A percentile compares a stretch with the other conserved stretches of the same genome.
phyloP scores from a whole-genome alignment of 2,797 vertebrate species.

The Erpetoichthys calabaricus region DNA sequence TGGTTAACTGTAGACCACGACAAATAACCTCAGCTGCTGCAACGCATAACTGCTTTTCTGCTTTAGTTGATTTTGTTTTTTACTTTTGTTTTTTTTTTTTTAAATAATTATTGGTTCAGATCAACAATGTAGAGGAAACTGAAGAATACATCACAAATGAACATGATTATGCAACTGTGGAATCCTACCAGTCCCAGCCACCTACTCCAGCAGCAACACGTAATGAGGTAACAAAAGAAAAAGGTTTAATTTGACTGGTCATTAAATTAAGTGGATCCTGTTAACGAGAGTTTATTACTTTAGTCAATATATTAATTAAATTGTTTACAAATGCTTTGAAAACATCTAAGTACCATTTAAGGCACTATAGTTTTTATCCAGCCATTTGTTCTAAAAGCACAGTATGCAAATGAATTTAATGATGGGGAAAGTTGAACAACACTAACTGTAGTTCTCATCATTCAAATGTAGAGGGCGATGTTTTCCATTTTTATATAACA shows the following conservation, averaged over 20 bases:
- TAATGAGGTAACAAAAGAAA: slow-evolving; percentile 67
- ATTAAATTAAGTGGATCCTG: slow-evolving; percentile 17
- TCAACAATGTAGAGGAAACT: slow-evolving; percentile 70
- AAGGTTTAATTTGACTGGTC: slow-evolving; percentile 21
- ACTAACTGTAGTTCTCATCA: no score
- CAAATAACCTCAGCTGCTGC: slow-evolving; percentile 34
- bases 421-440: slow-evolving; percentile 18
- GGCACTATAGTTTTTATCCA: background rate
- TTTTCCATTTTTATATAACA: no score
- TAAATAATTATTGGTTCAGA: slow-evolving; percentile 53
- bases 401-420: slow-evolving; percentile 6
- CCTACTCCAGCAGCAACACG: slow-evolving; percentile 58
- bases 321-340: slow-evolving; percentile 13
- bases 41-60: slow-evolving; percentile 28
- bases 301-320: slow-evolving; percentile 7
- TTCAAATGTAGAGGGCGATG: no score
- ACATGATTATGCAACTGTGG: slow-evolving; percentile 70
- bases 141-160: slow-evolving; percentile 77
- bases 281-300: slow-evolving; percentile 10
- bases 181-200: slow-evolving; percentile 63
- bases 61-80: slow-evolving; percentile 38
- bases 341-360: background rate
- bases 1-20: slow-evolving; percentile 41
- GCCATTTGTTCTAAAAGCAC: background rate
- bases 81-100: slow-evolving; percentile 28